Conservation (phyloP, 2,797 vertebrate genomes). For the Schizothorax lantsangensis region DNA sequence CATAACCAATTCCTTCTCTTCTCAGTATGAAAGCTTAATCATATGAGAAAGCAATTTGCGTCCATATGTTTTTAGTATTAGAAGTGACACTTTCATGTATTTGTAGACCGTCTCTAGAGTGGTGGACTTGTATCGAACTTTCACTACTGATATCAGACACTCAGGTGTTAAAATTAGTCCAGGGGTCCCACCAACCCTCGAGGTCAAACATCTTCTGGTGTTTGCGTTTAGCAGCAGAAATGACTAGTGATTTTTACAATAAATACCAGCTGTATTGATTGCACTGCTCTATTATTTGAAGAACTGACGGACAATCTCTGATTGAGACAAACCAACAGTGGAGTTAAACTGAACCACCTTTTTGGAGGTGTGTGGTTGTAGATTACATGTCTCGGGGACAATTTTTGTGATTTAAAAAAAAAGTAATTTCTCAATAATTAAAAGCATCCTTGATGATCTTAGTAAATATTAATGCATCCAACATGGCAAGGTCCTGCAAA, state of each 20-base stretch:
- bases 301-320: slow-evolving; percentile 2
- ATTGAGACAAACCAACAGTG: slow-evolving; percentile 21
- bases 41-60: neutral
- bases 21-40: neutral
- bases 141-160: slow-evolving; percentile 13
- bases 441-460: neutral
- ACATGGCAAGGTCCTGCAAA: neutral
- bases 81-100: slow-evolving; percentile 31
- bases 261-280: slow-evolving; percentile 33
- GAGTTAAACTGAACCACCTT: slow-evolving; percentile 52
- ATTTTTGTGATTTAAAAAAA: slow-evolving; percentile 61
- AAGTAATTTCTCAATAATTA: slow-evolving; percentile 28
- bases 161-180: slow-evolving; percentile 18
- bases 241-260: slow-evolving; percentile 31
- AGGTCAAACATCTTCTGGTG: neutral
- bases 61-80: slow-evolving; percentile 32
- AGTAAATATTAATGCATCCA: neutral
- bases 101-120: neutral
- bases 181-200: neutral
- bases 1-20: neutral
- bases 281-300: neutral
- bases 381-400: neutral
- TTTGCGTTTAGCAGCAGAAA: slow-evolving; percentile 26
- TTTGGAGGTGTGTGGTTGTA: slow-evolving; percentile 32
- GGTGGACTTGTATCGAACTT: slow-evolving; percentile 19